A percentile compares a stretch with the other conserved stretches of the same genome.
Conservation (phyloP, 35 echinoderm and acorn worm species). For the Chiridota heheva region DNA sequence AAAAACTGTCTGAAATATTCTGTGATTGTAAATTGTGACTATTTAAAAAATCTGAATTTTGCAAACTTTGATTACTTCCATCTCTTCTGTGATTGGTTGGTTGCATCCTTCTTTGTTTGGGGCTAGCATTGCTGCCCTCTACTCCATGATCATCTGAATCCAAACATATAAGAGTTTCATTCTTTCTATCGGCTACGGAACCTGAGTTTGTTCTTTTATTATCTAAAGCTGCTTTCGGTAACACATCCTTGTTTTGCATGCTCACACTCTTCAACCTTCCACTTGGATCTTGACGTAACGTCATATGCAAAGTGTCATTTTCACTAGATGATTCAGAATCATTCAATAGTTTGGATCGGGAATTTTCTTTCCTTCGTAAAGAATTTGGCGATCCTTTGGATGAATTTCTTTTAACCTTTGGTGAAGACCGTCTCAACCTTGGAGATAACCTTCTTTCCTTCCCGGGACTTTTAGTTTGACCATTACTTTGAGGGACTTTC, state of each 20-base stretch:
- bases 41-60: no score
- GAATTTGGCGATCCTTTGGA: constrained; percentile 38
- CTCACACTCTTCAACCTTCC: no score
- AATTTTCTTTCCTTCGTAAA: constrained; percentile 41
- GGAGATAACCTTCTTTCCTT: constrained; percentile 5
- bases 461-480: neutral
- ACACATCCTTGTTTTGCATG: no score
- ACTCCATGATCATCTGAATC: constrained; percentile 24
- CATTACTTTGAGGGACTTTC: constrained; percentile 12
- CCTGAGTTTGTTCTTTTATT: no score
- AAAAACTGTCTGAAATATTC: no score
- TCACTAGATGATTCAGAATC: constrained; percentile 25
- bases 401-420: neutral
- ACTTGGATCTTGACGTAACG: no score
- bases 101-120: no score
- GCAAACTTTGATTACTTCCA: no score
- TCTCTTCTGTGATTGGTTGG: no score
- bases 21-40: no score
- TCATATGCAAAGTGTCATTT: constrained; percentile 36
- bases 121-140: no score
- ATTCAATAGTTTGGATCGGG: constrained; percentile 28
- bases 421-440: constrained; percentile 21
- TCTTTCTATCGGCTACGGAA: constrained; percentile 2
- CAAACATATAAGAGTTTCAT: constrained; percentile 31
- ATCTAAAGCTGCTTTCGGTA: no score